Evolutionary conservation across 2,888 invertebrate species (phyloP), one percentile per base, ranked within the genome.

Genomic region (Electrophaes corylata): DNA sequence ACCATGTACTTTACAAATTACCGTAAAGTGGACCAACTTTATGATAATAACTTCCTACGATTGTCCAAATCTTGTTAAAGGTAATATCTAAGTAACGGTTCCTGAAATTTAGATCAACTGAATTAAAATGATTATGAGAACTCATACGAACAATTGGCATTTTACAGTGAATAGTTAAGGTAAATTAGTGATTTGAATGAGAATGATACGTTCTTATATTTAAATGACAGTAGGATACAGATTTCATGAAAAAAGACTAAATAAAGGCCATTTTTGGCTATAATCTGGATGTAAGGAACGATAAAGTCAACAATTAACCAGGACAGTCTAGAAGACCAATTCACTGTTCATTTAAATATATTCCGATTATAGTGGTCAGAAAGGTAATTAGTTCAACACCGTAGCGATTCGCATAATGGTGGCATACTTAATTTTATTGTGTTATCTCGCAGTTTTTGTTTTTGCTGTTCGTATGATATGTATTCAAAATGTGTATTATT

Each of bases 51-150:
- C 79, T 77, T 79, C 82, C 79, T 78, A 78, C 79, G 72, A 78
- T 79, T 80, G 78, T 76, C 72, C 69, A 69, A 76, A 75, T 63
- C 56, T 62, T 66, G 70, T 64, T 66, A 56, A 65, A 63, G 66
- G 70, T 72, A 75, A 75, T 70, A 66, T 71, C 66, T 52, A 70
- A 60, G 50, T 81, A 83, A 84, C 83, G 78, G 84, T 69, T 57
- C 31, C 57, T 65, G 60, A 71, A 71, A 73, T 79, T 74, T 70
- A 58, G 73, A 73, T 74, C 70, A 69, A 65, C 64, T 65, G 70
- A 76, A 78, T 79, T 78, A 74, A 78, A 76, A 76, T 78, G 65
- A 79, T 78, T 75, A 80, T 79, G 78, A 75, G 78, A 79, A 76
- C 67, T 67, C 56, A 67, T 65, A 64, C 72, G 68, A 65, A 75